Evolutionary conservation across 2,888 invertebrate genomes (phyloP).

Genomic region (Uloborus plumipes): DNA sequence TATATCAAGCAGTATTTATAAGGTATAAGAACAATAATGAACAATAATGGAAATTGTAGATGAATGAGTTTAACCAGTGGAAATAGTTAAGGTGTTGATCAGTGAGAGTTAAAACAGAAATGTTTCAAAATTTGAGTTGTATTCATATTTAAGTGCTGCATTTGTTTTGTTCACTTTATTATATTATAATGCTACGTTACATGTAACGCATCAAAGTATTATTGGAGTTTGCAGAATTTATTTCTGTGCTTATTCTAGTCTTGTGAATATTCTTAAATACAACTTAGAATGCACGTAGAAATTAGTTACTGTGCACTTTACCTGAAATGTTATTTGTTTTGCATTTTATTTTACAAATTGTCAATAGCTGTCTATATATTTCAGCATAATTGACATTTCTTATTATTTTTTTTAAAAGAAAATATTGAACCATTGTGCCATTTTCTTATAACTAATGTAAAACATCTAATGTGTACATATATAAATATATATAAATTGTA

Average conservation of each 20-base stretch:
- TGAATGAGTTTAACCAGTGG: too few relatives aligned
- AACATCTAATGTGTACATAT: constrained; percentile 48
- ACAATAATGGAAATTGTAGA: too few relatives aligned
- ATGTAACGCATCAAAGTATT: too few relatives aligned
- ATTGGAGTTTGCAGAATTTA: too few relatives aligned
- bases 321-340: constrained; percentile 17
- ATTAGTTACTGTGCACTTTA: constrained; percentile 40
- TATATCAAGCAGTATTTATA: constrained; percentile 8
- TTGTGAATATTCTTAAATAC: constrained; percentile 37
- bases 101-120: too few relatives aligned
- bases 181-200: too few relatives aligned
- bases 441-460: constrained; percentile 50
- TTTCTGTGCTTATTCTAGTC: constrained; percentile 49
- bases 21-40: too few relatives aligned
- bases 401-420: constrained; percentile 10
- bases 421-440: constrained; percentile 55
- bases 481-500: neutral
- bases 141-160: too few relatives aligned
- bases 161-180: too few relatives aligned
- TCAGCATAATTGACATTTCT: constrained; percentile 13
- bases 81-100: too few relatives aligned
- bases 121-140: too few relatives aligned
- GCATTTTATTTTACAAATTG: constrained; percentile 21
- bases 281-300: constrained; percentile 32
- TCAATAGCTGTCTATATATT: constrained; percentile 28